These are phyloP conservation scores for Perca flavescens DNA, from an alignment of 2,113 vertebrate species.

Conservation along the genomic window DNA sequence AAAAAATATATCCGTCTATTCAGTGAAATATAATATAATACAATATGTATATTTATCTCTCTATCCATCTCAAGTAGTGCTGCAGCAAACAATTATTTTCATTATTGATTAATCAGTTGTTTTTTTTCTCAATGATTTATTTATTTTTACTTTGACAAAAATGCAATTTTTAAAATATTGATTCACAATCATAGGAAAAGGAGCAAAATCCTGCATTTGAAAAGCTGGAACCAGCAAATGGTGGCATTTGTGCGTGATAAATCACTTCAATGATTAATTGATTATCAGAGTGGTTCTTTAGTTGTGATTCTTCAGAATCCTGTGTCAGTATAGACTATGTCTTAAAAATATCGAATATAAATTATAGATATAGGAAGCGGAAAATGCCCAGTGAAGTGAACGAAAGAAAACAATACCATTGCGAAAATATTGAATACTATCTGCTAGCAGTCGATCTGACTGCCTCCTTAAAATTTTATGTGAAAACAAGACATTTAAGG, in stretches of 20 bases:
- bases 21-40: too few species aligned
- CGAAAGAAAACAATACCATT: background rate
- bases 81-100: too few species aligned
- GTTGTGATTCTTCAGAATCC: background rate
- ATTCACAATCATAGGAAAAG: background rate
- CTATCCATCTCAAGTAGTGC: too few species aligned
- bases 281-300: too few species aligned
- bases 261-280: background rate
- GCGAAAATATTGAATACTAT: background rate
- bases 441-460: background rate
- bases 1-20: too few species aligned
- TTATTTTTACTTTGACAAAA: too few species aligned
- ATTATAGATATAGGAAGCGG: background rate
- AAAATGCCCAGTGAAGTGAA: background rate
- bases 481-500: constrained; percentile 7
- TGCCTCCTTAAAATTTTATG: constrained; percentile 5
- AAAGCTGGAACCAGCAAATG: background rate
- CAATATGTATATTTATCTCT: too few species aligned
- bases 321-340: background rate
- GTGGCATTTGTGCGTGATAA: background rate
- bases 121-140: too few species aligned
- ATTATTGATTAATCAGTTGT: too few species aligned
- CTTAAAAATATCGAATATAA: background rate
- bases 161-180: too few species aligned
- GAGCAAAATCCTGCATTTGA: background rate